A percentile compares a stretch with the other conserved stretches of the same genome.
Conservation (phyloP, 1,140 invertebrate species). For the Planococcus citri region DNA sequence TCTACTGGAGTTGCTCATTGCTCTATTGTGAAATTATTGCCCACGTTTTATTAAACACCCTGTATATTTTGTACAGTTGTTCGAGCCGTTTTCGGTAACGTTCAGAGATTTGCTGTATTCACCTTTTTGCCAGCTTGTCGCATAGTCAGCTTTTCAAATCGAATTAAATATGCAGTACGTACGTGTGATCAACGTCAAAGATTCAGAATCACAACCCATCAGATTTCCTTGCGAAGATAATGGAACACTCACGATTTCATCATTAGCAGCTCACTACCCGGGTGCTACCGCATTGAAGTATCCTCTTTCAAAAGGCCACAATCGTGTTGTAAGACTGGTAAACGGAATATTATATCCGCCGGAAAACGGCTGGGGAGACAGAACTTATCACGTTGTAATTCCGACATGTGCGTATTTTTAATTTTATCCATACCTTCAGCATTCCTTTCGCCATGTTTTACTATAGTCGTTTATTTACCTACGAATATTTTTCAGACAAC, state of each 20-base stretch:
- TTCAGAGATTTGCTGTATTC: too few species aligned
- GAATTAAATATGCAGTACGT: slow-evolving; percentile 41
- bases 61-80: too few species aligned
- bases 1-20: too few species aligned
- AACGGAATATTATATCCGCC: slow-evolving; percentile 79
- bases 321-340: slow-evolving; percentile 73
- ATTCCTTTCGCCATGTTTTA: not conserved
- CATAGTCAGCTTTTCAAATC: too few species aligned
- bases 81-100: too few species aligned
- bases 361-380: slow-evolving; percentile 79
- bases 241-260: slow-evolving; percentile 72
- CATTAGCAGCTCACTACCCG: slow-evolving; percentile 81
- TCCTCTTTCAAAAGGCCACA: slow-evolving; percentile 66
- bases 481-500: not conserved
- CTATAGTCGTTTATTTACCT: not conserved
- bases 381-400: slow-evolving; percentile 84
- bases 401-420: slow-evolving; percentile 79
- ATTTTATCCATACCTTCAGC: not conserved
- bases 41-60: too few species aligned
- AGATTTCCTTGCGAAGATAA: slow-evolving; percentile 85
- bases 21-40: too few species aligned
- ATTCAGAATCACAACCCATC: slow-evolving; percentile 57
- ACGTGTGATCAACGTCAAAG: slow-evolving; percentile 75
- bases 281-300: slow-evolving; percentile 89
- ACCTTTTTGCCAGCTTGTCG: too few species aligned